Conservation (phyloP, 35 echinoderm and acorn worm species). For the Ptychodera flava region DNA sequence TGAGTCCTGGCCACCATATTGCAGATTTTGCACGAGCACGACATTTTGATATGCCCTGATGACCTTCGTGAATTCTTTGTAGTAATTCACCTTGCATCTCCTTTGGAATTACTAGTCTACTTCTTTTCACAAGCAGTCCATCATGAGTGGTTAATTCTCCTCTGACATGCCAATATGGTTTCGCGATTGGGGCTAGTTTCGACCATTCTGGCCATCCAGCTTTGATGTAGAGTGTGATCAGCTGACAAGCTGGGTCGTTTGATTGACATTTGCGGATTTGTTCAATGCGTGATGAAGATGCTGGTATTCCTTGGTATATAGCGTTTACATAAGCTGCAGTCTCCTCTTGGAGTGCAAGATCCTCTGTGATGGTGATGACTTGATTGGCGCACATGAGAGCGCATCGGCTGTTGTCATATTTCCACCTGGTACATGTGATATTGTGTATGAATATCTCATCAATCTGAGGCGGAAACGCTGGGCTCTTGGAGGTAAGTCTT, state of each 20-base stretch:
- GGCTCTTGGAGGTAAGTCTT: slow-evolving; percentile 1
- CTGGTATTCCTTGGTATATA: too few relatives aligned
- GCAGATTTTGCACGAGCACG: slow-evolving; percentile 7
- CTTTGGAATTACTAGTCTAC: slow-evolving; percentile 20
- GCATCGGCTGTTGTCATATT: slow-evolving; percentile 13
- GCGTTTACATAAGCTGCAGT: slow-evolving; percentile 11
- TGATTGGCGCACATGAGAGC: slow-evolving; percentile 16
- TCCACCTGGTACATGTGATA: background rate
- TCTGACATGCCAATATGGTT: slow-evolving; percentile 20
- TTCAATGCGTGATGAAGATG: too few relatives aligned
- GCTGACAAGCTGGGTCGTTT: slow-evolving; percentile 21
- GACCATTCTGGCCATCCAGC: slow-evolving; percentile 28
- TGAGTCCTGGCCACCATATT: slow-evolving; percentile 33
- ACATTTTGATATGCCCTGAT: slow-evolving; percentile 33
- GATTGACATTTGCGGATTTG: too few relatives aligned
- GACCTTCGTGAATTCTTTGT: slow-evolving; percentile 16
- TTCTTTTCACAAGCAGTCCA: background rate
- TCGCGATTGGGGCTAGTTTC: slow-evolving; percentile 2
- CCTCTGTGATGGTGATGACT: background rate
- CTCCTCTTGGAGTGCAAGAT: slow-evolving; percentile 11
- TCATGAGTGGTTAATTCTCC: slow-evolving; percentile 38
- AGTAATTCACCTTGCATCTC: background rate
- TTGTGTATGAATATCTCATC: slow-evolving; percentile 15
- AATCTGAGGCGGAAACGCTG: background rate
- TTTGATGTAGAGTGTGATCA: background rate